Conservation (phyloP, 2,113 vertebrate species). For the Eulemur macaco region DNA sequence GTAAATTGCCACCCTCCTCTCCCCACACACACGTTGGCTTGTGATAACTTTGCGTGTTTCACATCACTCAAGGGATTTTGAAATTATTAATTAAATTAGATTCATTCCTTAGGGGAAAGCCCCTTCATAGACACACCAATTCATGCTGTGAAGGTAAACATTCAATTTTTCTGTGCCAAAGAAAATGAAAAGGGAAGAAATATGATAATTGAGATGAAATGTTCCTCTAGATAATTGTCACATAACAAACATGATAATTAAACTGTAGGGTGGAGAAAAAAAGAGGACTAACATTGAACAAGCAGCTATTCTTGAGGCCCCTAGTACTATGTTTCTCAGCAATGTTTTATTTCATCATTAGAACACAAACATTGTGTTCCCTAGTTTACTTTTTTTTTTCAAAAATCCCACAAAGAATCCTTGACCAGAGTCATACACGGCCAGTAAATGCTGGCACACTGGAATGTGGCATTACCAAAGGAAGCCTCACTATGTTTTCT, state of each 20-base stretch:
- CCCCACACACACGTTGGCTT: not conserved
- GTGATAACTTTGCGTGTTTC: slow-evolving; percentile 32
- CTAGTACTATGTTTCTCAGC: not conserved
- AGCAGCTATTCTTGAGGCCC: not conserved
- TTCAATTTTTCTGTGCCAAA: slow-evolving; percentile 51
- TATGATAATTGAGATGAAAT: slow-evolving; percentile 21
- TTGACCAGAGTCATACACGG: not conserved
- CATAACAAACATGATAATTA: slow-evolving; percentile 23
- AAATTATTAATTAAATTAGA: slow-evolving; percentile 67
- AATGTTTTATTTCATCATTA: not conserved
- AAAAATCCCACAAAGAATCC: not conserved
- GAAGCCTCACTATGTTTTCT: not conserved
- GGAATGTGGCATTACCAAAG: not conserved
- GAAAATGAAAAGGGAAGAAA: slow-evolving; percentile 52
- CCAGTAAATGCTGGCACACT: not conserved
- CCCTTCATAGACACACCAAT: not conserved
- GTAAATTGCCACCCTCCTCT: not conserved
- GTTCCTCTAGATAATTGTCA: slow-evolving; percentile 35
- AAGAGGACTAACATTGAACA: not conserved
- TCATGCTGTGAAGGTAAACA: slow-evolving; percentile 44
- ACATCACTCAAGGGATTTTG: slow-evolving; percentile 31
- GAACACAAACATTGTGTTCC: not conserved
- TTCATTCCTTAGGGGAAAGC: not conserved
- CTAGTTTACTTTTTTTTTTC: not conserved
- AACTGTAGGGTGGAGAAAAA: not conserved